These are phyloP conservation scores for Ibidorhyncha struthersii DNA, from an alignment of 2,113 vertebrate species.

Conservation along the genomic window DNA sequence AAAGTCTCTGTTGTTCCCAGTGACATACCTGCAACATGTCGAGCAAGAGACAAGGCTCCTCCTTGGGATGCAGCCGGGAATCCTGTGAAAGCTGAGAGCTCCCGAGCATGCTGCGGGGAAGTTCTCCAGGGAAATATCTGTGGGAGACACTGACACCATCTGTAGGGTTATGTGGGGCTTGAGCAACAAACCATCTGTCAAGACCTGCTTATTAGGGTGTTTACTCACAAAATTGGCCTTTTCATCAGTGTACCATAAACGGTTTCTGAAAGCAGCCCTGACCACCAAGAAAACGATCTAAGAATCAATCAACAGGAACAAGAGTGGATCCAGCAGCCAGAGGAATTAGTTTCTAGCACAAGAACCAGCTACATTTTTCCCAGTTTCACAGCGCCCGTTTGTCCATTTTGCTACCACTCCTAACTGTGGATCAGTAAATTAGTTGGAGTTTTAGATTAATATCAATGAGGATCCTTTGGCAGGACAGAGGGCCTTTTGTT, in stretches of 20 bases:
- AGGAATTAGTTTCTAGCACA: background rate
- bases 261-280: constrained; percentile 4
- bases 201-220: constrained; percentile 27
- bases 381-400: background rate
- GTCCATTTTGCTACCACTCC: background rate
- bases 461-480: background rate
- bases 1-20: background rate
- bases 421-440: background rate
- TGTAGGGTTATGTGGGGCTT: background rate
- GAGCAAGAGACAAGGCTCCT: background rate
- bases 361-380: background rate
- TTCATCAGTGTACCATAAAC: background rate
- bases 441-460: background rate
- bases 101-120: fast-evolving
- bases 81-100: background rate
- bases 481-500: background rate
- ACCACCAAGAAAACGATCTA: background rate
- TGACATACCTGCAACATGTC: background rate
- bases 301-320: background rate
- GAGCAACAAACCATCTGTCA: constrained; percentile 43
- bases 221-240: constrained; percentile 34
- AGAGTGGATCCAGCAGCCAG: background rate
- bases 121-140: constrained; percentile 18
- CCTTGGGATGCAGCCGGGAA: fast-evolving
- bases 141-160: background rate